Evolutionary conservation across 2,888 invertebrate genomes (phyloP).

Genomic region (Apamea monoglypha): DNA sequence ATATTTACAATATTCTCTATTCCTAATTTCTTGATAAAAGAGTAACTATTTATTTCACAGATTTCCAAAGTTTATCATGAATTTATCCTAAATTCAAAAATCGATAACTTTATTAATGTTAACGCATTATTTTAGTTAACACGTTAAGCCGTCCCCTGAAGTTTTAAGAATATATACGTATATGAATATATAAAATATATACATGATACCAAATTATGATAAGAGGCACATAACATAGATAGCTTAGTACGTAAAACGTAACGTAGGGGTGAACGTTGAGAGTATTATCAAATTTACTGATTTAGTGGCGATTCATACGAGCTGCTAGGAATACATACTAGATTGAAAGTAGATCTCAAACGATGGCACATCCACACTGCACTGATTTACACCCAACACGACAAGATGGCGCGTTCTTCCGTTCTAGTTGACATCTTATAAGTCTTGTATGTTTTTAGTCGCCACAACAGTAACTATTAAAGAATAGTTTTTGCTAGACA

Average conservation of each 20-base stretch:
- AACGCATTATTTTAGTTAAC: constrained; percentile 77
- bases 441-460: constrained; percentile 15
- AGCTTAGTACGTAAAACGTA: constrained; percentile 67
- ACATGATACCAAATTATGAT: constrained; percentile 64
- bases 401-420: constrained; percentile 7
- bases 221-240: constrained; percentile 66
- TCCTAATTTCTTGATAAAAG: constrained; percentile 51
- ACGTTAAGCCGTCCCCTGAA: constrained; percentile 86
- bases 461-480: constrained; percentile 17
- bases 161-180: constrained; percentile 82
- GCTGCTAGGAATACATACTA: constrained; percentile 17
- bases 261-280: constrained; percentile 44
- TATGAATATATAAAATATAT: constrained; percentile 70
- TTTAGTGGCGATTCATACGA: constrained; percentile 31
- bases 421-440: constrained; percentile 15
- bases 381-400: constrained; percentile 48
- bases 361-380: constrained; percentile 24
- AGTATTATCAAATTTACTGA: constrained; percentile 33
- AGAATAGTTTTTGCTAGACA: constrained; percentile 55
- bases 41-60: constrained; percentile 38
- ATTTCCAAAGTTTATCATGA: constrained; percentile 44
- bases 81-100: constrained; percentile 58
- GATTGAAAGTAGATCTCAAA: constrained; percentile 28
- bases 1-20: constrained; percentile 61
- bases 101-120: constrained; percentile 68